Evolutionary conservation across 2,113 vertebrate genomes (phyloP).

Genomic region (Neogobius melanostomus): DNA sequence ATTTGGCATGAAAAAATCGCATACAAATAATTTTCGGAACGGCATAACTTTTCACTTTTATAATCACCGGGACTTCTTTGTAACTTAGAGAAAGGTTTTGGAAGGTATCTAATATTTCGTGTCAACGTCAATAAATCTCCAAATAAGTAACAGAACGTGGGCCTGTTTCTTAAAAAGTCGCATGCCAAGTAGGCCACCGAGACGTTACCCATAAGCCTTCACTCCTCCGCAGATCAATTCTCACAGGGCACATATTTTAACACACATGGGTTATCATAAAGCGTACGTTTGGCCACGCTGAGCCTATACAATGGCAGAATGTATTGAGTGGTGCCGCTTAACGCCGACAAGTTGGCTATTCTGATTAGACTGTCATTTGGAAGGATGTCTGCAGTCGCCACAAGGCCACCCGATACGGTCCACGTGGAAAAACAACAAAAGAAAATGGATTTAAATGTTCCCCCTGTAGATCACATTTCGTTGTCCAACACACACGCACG

Average conservation of each 20-base stretch:
- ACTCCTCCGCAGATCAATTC: slow-evolving; percentile 49
- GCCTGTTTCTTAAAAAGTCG: neutral
- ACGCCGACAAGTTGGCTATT: slow-evolving; percentile 61
- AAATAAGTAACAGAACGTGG: slow-evolving; percentile 2
- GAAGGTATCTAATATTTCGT: slow-evolving; percentile 5
- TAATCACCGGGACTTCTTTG: neutral
- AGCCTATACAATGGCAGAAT: slow-evolving; percentile 70
- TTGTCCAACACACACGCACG: slow-evolving; percentile 27
- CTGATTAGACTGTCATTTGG: slow-evolving; percentile 76
- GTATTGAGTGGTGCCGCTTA: slow-evolving; percentile 72
- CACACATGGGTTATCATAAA: slow-evolving; percentile 66
- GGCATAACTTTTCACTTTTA: neutral
- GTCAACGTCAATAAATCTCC: neutral
- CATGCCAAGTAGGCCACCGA: slow-evolving; percentile 11
- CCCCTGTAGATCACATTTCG: slow-evolving; percentile 23
- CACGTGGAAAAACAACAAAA: slow-evolving; percentile 60
- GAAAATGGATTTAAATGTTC: slow-evolving; percentile 14
- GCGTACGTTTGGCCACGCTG: slow-evolving; percentile 48
- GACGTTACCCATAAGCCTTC: slow-evolving; percentile 24
- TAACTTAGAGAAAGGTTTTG: neutral
- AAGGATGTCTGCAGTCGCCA: slow-evolving; percentile 57
- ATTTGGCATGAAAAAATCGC: neutral
- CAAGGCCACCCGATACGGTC: slow-evolving; percentile 54
- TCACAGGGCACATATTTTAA: slow-evolving; percentile 60
- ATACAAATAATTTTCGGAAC: neutral